phyloP scores from a whole-genome alignment of 2,888 invertebrate genomes.

The Drosophila siamana region DNA sequence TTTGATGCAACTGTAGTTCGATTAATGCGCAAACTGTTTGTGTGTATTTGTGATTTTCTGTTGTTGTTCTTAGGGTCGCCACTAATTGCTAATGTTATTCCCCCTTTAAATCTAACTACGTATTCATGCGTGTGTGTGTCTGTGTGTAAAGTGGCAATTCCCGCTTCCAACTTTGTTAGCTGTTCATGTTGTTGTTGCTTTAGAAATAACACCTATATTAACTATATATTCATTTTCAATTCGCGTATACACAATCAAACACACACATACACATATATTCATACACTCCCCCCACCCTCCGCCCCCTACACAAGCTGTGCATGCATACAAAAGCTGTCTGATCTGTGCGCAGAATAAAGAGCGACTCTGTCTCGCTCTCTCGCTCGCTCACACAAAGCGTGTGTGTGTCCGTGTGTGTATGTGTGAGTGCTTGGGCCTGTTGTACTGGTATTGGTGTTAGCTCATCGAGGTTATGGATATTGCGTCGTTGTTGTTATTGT shows the following conservation, averaged over 20 bases:
- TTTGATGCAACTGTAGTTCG: slow-evolving; percentile 5
- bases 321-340: slow-evolving; percentile 35
- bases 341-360: slow-evolving; percentile 68
- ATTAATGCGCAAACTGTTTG: not conserved
- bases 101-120: slow-evolving; percentile 32
- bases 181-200: slow-evolving; percentile 51
- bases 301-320: slow-evolving; percentile 11
- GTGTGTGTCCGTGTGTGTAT: slow-evolving; percentile 27
- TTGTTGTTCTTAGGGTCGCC: slow-evolving; percentile 31
- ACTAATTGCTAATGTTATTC: slow-evolving; percentile 74
- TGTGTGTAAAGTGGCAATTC: slow-evolving; percentile 27
- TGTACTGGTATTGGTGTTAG: slow-evolving; percentile 68
- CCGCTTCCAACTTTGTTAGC: slow-evolving; percentile 38
- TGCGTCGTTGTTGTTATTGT: slow-evolving; percentile 60
- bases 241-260: slow-evolving; percentile 47
- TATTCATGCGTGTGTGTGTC: slow-evolving; percentile 1
- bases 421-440: slow-evolving; percentile 7
- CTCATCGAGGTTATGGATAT: slow-evolving; percentile 79
- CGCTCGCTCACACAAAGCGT: slow-evolving; percentile 16
- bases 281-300: not conserved
- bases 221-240: slow-evolving; percentile 78
- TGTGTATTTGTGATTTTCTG: not conserved
- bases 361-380: slow-evolving; percentile 29
- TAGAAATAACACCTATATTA: slow-evolving; percentile 79
- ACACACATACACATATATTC: not conserved